phyloP scores from a whole-genome alignment of 2,113 vertebrate species.

The Rattus rattus region DNA sequence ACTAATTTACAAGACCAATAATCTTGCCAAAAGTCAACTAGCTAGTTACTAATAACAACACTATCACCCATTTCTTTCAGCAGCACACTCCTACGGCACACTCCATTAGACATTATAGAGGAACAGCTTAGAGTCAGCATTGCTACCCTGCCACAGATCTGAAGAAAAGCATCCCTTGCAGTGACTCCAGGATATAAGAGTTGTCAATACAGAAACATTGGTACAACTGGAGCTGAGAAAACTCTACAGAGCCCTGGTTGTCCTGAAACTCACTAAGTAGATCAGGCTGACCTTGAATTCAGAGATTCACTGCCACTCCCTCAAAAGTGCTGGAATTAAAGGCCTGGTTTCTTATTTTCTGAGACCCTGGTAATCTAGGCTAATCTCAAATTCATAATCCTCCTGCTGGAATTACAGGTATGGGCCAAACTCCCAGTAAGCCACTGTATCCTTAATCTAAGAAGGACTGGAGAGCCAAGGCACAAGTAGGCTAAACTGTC shows the following conservation, averaged over 20 bases:
- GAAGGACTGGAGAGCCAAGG: constrained; percentile 22
- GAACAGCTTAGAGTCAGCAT: not conserved
- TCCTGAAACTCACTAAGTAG: not conserved
- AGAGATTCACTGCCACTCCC: not conserved
- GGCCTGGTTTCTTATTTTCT: not conserved
- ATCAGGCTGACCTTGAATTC: not conserved
- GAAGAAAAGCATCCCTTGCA: not conserved
- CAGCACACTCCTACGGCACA: not conserved
- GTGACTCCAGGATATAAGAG: not conserved
- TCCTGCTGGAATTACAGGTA: not conserved
- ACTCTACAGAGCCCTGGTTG: not conserved
- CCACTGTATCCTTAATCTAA: constrained; percentile 47
- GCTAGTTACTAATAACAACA: not conserved
- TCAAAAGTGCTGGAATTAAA: not conserved
- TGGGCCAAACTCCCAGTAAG: not conserved
- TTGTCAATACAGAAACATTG: not conserved
- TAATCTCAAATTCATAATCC: not conserved
- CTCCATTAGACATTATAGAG: not conserved
- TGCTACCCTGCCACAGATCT: not conserved
- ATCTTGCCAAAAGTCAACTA: constrained; percentile 12
- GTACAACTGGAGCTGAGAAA: constrained; percentile 1
- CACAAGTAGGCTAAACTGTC: not conserved
- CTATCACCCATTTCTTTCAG: not conserved
- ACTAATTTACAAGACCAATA: constrained; percentile 15
- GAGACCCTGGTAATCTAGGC: not conserved